Percentiles rank a stretch among this genome's conserved stretches.
phyloP scores from a whole-genome alignment of 2,888 invertebrate genomes.

The Oscheius sp. region DNA sequence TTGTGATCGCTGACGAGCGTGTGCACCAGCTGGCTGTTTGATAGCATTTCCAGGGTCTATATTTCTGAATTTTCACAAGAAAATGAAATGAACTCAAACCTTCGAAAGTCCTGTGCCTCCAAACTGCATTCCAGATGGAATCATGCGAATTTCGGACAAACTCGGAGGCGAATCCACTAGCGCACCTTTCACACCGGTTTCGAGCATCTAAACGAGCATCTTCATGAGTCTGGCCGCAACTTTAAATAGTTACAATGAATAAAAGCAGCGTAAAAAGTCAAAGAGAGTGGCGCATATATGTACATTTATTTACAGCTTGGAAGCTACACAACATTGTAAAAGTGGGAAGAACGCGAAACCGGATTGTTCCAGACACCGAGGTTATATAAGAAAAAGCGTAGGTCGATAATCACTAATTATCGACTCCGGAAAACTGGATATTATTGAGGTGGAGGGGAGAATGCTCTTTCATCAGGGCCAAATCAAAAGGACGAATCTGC shows the following conservation, averaged over 20 bases:
- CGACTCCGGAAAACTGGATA: neutral
- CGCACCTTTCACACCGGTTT: neutral
- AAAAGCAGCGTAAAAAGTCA: neutral
- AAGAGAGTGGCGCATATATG: neutral
- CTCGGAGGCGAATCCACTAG: neutral
- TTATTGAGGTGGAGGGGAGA: neutral
- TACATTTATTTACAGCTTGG: too few relatives aligned
- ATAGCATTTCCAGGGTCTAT: neutral
- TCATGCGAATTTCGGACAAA: neutral
- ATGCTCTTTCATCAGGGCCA: conserved; percentile 35
- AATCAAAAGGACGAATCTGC: conserved; percentile 36
- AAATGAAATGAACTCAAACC: neutral
- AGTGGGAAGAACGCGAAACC: neutral
- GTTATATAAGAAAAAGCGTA: neutral
- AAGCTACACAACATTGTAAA: too few relatives aligned
- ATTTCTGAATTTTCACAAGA: too few relatives aligned
- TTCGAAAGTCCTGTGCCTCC: neutral
- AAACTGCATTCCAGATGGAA: neutral
- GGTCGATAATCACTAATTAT: neutral
- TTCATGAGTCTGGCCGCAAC: too few relatives aligned
- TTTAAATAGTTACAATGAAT: neutral
- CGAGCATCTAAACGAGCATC: neutral
- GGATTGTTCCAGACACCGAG: neutral
- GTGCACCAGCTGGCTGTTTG: neutral
- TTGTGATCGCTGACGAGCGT: neutral